Evolutionary conservation across 2,888 invertebrate species (phyloP), one percentile per base, ranked within the genome.

Genomic region (Eupeodes latifasciatus): DNA sequence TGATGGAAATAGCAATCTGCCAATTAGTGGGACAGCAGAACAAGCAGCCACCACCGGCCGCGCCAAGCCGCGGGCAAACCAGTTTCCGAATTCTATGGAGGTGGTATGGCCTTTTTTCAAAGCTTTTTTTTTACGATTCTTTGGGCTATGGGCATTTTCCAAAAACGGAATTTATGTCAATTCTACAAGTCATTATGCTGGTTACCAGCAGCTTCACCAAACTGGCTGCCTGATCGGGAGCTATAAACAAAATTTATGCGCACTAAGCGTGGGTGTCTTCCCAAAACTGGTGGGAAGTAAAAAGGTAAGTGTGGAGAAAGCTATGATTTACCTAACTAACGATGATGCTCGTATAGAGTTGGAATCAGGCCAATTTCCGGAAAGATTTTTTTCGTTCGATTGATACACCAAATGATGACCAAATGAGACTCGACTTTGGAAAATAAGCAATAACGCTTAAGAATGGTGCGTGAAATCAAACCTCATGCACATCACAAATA

Each of bases 161-260:
- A 75, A 66, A 81, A 64, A 74, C 75, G 88, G 85, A 85, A 88
- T 88, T 88, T 77, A 88, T 88, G 87, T 88, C 84, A 85, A 81
- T 84, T 81, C 76, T 81, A 72, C 9, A 88, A 85, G 81, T 78
- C 76, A 81, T 84, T 81, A 84, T 84, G 84, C 84, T 88, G 87
- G 84, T 64, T 62, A 75, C 67, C 72, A 77, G 53, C 53, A 77
- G 53, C 53, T 19, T 40, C 44, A 75, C 27, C 78, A 83, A 76
- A 84, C 57, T 71, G 57, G 81, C 88, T 85, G 88, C 85, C 55
- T 75, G 77, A 81, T 88, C 88, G 85, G 88, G 88, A 88, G 88
- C 88, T 81, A 88, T 88, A 81, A 88, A 88, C 69, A 64, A 80
- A 80, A 80, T 66, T 69, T 72, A 83, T 87, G 55, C 77, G 16